Percentiles rank a stretch among this genome's conserved stretches.
These are phyloP conservation scores for Crambe crambe DNA, from an alignment of 37 sponge, comb jelly and placozoan genomes.

Conservation along the genomic window DNA sequence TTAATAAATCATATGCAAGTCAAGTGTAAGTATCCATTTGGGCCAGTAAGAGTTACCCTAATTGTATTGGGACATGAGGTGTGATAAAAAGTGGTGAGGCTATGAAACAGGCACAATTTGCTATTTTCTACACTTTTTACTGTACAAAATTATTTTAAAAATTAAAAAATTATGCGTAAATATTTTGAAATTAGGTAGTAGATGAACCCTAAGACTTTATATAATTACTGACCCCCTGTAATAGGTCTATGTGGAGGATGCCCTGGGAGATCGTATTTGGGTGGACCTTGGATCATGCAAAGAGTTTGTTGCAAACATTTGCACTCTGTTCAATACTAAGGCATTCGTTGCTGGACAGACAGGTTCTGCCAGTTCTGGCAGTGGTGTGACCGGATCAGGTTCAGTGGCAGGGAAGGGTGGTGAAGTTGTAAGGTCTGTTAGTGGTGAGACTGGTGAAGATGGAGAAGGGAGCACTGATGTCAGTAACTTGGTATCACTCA, in stretches of 20 bases:
- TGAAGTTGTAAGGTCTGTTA: neutral
- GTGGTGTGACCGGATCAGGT: neutral
- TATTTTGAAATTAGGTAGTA: no score
- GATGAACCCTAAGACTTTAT: no score
- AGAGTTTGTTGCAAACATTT: constrained; percentile 80
- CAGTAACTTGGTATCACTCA: neutral
- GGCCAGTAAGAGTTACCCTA: no score
- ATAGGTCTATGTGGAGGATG: constrained; percentile 90
- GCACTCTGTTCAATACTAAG: constrained; percentile 71
- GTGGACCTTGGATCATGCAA: constrained; percentile 76
- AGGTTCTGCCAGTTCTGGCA: neutral
- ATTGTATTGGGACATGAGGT: no score
- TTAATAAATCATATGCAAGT: no score
- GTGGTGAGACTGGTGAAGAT: constrained; percentile 5
- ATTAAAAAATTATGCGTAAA: no score
- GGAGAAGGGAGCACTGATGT: constrained; percentile 7
- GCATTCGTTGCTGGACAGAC: neutral
- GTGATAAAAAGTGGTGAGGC: no score
- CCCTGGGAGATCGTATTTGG: constrained; percentile 84
- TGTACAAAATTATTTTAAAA: no score
- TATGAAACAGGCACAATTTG: no score
- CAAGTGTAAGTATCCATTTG: no score
- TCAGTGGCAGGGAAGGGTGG: neutral
- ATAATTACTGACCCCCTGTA: no score
- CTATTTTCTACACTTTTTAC: no score